A percentile compares a stretch with the other conserved stretches of the same genome.
These are phyloP conservation scores for Gnathonemus echidnorhynchus DNA, from an alignment of 2,113 vertebrate species.

Conservation along the genomic window DNA sequence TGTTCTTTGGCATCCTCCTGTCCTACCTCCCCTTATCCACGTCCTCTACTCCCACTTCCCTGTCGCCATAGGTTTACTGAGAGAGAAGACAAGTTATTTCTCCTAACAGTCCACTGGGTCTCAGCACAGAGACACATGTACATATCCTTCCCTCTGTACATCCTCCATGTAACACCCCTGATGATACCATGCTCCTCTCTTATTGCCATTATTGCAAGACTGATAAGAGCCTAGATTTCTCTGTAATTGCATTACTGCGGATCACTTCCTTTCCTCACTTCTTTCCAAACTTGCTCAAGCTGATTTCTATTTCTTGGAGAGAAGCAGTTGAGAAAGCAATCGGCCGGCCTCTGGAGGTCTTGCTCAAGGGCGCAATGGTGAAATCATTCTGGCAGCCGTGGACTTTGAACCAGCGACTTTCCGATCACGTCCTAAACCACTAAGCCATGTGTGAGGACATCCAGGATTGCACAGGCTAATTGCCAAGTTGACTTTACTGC, in stretches of 20 bases:
- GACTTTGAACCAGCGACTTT: neutral
- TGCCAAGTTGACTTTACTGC: neutral
- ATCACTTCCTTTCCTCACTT: neutral
- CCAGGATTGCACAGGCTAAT: neutral
- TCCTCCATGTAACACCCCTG: neutral
- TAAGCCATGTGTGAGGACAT: neutral
- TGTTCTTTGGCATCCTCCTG: neutral
- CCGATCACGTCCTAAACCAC: neutral
- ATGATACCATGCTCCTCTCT: neutral
- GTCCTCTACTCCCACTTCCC: neutral
- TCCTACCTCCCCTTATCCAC: neutral
- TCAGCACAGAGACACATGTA: neutral
- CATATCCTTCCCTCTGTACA: neutral
- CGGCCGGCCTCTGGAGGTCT: neutral
- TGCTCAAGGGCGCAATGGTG: neutral
- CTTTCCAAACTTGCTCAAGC: neutral
- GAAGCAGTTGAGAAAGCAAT: neutral
- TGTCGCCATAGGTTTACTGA: neutral
- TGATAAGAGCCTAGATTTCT: neutral
- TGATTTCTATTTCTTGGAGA: neutral
- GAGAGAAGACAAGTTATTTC: neutral
- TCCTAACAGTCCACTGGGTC: neutral
- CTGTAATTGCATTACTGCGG: neutral
- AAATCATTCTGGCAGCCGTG: neutral
- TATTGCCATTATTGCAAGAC: neutral